These are phyloP conservation scores for Peromyscus attwateri DNA, from an alignment of 2,797 vertebrate genomes.

Conservation along the genomic window DNA sequence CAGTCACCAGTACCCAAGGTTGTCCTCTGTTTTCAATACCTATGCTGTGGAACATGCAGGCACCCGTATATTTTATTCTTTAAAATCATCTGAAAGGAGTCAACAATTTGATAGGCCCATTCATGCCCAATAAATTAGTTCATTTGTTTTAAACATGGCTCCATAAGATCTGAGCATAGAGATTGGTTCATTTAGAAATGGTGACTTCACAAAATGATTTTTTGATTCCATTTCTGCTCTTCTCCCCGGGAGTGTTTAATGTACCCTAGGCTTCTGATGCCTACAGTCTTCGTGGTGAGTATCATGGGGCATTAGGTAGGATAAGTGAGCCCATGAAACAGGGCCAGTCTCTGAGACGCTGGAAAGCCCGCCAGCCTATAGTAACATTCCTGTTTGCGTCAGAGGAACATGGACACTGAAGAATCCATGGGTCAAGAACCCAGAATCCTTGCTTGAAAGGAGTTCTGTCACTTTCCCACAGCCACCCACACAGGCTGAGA, in stretches of 20 bases:
- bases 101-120: background rate
- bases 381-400: fast-evolving
- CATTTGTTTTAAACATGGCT: background rate
- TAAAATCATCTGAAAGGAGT: slow-evolving; percentile 5
- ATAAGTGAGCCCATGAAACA: background rate
- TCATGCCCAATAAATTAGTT: slow-evolving; percentile 34
- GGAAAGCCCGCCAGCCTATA: background rate
- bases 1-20: background rate
- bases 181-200: background rate
- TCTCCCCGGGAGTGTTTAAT: background rate
- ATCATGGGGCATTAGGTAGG: background rate
- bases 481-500: background rate
- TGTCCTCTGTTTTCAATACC: background rate
- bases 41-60: background rate
- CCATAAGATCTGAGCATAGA: background rate
- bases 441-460: background rate
- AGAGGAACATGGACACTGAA: background rate
- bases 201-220: background rate
- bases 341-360: background rate
- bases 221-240: background rate
- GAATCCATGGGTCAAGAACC: background rate
- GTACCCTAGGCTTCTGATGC: background rate
- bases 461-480: background rate
- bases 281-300: background rate
- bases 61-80: background rate